Percentiles rank a stretch among this genome's conserved stretches.
Evolutionary conservation across 2,888 invertebrate species (phyloP).

Genomic region (Esperia sulphurella): DNA sequence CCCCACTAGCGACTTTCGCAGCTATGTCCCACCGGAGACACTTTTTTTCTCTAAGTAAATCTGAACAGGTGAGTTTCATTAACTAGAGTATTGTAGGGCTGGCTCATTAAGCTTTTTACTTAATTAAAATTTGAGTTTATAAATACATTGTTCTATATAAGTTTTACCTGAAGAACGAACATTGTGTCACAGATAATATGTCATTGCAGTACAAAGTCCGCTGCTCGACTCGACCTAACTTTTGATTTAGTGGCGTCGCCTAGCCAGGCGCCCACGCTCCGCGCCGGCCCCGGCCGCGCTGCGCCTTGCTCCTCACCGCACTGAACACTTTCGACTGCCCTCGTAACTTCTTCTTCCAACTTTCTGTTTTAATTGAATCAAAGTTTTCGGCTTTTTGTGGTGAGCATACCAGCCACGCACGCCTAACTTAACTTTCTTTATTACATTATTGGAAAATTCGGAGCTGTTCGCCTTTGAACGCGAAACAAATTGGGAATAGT

Average conservation of each 20-base stretch:
- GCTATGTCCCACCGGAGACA: constrained; percentile 64
- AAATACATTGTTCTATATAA: no score
- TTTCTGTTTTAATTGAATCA: constrained; percentile 78
- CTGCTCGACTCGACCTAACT: constrained; percentile 18
- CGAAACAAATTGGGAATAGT: constrained; percentile 66
- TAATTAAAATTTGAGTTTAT: no score
- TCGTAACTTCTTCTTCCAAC: constrained; percentile 69
- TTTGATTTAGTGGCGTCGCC: constrained; percentile 45
- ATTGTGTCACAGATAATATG: no score
- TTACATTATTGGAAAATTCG: constrained; percentile 77
- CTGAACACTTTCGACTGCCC: constrained; percentile 46
- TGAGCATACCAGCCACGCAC: constrained; percentile 75
- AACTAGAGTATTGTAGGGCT: constrained; percentile 1
- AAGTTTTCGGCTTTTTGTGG: constrained; percentile 78
- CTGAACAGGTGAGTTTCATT: constrained; percentile 43
- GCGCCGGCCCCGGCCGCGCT: constrained; percentile 20
- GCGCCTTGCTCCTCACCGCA: constrained; percentile 28
- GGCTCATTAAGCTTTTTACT: not conserved
- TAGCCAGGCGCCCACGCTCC: constrained; percentile 20
- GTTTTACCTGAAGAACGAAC: no score
- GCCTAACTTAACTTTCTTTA: constrained; percentile 74
- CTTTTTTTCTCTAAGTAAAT: constrained; percentile 59
- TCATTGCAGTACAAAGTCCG: not conserved
- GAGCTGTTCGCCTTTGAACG: constrained; percentile 75
- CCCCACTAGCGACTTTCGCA: constrained; percentile 71